Conservation (phyloP, 2,113 vertebrate species). For the Condylura cristata region DNA sequence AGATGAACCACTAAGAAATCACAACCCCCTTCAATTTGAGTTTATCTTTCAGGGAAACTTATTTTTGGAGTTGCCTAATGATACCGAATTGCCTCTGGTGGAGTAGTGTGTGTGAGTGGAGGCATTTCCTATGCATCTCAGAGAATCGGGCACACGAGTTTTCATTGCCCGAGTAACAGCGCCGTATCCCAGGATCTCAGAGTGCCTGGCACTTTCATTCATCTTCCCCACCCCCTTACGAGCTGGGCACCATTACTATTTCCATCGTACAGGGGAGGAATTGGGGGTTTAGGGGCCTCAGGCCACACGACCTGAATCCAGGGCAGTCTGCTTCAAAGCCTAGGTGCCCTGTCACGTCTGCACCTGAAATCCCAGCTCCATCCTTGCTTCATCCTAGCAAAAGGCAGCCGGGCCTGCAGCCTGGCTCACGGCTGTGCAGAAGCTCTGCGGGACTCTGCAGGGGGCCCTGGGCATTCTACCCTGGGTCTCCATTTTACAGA, state of each 20-base stretch:
- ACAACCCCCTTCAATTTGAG: background rate
- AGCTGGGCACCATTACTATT: no score
- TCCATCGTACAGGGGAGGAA: background rate
- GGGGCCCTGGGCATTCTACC: background rate
- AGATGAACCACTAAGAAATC: background rate
- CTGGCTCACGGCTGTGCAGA: background rate
- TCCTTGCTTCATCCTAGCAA: no score
- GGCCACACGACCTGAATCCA: background rate
- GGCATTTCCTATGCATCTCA: background rate
- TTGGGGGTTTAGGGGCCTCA: background rate
- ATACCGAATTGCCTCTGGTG: background rate
- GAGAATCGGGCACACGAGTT: slow-evolving; percentile 22
- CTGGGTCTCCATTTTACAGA: background rate
- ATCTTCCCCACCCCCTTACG: accelerated
- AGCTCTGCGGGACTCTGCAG: background rate
- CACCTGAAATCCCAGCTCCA: background rate
- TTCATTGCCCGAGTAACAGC: background rate
- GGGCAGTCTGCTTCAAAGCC: background rate
- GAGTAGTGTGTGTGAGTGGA: background rate
- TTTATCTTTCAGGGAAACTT: background rate
- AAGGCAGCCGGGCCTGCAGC: background rate
- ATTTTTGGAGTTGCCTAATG: background rate
- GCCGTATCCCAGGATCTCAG: no score
- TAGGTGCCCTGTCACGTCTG: background rate
- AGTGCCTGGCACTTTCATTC: background rate